phyloP scores from a whole-genome alignment of 2,797 vertebrate genomes.

The Myotis daubentonii region DNA sequence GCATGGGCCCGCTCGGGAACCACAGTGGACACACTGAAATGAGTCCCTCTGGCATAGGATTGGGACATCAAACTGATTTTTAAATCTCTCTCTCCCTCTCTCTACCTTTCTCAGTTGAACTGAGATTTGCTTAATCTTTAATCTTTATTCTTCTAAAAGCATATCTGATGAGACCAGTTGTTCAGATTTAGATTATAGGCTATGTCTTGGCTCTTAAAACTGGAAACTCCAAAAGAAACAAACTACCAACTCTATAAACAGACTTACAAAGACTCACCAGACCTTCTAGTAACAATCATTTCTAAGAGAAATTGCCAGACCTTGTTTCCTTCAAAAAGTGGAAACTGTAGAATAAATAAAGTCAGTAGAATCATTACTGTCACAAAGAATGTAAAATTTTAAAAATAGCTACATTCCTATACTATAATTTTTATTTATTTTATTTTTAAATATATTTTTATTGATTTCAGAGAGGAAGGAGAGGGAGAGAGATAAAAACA shows the following conservation, averaged over 20 bases:
- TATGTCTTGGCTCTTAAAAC: constrained; percentile 7
- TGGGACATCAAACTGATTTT: not conserved
- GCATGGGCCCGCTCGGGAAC: not conserved
- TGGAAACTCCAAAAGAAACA: constrained; percentile 43
- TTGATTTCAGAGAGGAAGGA: too few relatives aligned
- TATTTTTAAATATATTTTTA: too few relatives aligned
- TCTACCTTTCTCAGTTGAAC: not conserved
- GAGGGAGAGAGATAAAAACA: too few relatives aligned
- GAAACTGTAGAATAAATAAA: not conserved
- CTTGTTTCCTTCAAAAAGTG: not conserved
- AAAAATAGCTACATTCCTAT: too few relatives aligned
- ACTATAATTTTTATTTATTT: too few relatives aligned
- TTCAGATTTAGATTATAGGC: constrained; percentile 36
- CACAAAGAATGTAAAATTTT: not conserved
- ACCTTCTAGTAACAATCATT: not conserved
- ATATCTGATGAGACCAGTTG: not conserved
- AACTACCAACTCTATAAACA: not conserved
- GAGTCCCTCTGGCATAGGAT: not conserved
- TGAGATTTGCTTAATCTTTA: not conserved
- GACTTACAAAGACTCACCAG: not conserved
- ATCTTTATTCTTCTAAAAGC: constrained; percentile 53
- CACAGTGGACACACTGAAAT: not conserved
- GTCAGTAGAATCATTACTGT: not conserved
- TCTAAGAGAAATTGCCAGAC: not conserved
- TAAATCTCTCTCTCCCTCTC: not conserved